phyloP scores from a whole-genome alignment of 2,113 vertebrate species.

The Ailuropoda melanoleuca region DNA sequence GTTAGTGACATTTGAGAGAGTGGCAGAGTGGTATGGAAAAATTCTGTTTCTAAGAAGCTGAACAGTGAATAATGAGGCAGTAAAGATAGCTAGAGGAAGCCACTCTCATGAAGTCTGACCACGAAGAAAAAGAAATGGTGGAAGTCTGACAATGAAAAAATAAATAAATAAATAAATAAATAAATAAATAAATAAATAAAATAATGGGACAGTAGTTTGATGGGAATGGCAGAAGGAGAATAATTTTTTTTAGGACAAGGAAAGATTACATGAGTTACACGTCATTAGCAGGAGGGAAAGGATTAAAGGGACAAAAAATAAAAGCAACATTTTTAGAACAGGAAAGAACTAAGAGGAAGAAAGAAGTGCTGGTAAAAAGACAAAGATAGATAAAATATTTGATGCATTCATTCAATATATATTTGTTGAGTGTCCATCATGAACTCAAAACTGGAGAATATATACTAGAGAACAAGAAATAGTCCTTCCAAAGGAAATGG shows the following conservation, averaged over 20 bases:
- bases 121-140: background rate
- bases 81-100: background rate
- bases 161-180: background rate
- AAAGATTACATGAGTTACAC: no score
- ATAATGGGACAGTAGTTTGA: background rate
- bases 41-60: background rate
- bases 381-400: background rate
- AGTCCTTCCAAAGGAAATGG: background rate
- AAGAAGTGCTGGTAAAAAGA: background rate
- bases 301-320: background rate
- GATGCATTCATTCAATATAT: background rate
- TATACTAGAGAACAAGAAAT: background rate
- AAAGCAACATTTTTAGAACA: background rate
- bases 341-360: background rate
- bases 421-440: background rate
- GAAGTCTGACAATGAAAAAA: background rate
- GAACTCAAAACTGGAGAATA: background rate
- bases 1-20: background rate
- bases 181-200: background rate
- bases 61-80: background rate
- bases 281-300: no score
- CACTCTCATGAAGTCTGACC: background rate
- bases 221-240: background rate
- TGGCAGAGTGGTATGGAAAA: background rate
- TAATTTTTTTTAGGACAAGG: background rate